Conservation (phyloP, 2,113 vertebrate genomes). For the rat (Rattus norvegicus) region DNA sequence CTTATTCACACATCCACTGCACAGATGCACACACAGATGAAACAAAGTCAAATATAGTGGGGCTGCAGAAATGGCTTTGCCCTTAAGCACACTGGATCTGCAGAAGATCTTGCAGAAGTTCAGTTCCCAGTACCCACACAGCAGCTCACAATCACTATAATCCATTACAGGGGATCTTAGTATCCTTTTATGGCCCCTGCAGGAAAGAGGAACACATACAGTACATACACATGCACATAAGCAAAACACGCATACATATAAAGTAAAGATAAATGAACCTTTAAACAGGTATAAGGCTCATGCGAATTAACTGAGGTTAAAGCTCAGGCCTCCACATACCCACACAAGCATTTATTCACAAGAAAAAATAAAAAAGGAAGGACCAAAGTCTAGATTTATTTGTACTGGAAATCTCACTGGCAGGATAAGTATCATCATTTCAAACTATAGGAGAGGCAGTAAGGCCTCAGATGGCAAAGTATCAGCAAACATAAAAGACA, state of each 20-base stretch:
- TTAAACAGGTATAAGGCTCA: background rate
- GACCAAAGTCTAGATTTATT: background rate
- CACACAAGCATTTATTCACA: background rate
- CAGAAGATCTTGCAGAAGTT: background rate
- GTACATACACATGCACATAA: background rate
- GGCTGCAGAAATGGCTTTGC: background rate
- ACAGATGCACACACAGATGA: background rate
- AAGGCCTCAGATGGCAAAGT: background rate
- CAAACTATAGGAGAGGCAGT: background rate
- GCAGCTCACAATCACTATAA: background rate
- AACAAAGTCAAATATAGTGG: background rate
- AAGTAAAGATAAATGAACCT: background rate
- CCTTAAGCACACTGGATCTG: background rate
- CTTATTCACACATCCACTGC: background rate
- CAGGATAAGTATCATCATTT: background rate
- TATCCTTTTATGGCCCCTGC: background rate
- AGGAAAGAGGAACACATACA: background rate
- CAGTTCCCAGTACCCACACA: background rate
- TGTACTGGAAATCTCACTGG: conserved; percentile 21
- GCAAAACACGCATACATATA: background rate
- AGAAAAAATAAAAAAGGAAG: background rate
- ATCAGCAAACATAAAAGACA: conserved; percentile 31
- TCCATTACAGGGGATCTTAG: background rate
- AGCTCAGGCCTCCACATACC: background rate
- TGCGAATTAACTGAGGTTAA: background rate